phyloP scores from a whole-genome alignment of 2,888 invertebrate genomes.

The Panorpa germanica region DNA sequence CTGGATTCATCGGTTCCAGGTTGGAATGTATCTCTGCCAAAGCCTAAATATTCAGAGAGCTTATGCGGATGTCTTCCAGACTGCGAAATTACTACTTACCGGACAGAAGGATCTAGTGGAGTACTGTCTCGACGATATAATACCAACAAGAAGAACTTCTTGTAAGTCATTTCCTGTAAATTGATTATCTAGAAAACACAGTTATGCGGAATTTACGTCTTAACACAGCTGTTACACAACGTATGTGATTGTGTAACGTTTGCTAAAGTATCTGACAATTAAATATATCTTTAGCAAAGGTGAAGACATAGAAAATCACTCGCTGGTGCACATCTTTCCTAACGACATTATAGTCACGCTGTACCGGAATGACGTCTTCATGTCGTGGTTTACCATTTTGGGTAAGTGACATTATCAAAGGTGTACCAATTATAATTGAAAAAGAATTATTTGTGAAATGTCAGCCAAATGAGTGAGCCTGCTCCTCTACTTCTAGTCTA shows the following conservation, averaged over 20 bases:
- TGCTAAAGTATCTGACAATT: no score
- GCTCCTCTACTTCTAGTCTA: no score
- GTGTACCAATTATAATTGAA: conserved; percentile 48
- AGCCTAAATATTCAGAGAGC: no score
- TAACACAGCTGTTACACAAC: no score
- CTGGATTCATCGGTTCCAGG: no score
- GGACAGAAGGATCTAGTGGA: conserved; percentile 41
- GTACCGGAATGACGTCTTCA: no score
- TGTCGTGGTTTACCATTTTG: no score
- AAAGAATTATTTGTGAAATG: conserved; percentile 40
- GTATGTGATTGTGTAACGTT: no score
- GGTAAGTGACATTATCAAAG: no score
- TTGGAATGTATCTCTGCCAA: no score
- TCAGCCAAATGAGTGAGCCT: conserved; percentile 1
- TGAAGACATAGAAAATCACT: conserved; percentile 28
- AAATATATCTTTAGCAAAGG: conserved; percentile 25
- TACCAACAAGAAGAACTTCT: conserved; percentile 25
- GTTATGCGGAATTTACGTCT: no score
- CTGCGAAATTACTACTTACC: conserved; percentile 40
- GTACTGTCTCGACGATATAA: conserved; percentile 26
- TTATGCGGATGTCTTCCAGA: conserved; percentile 38
- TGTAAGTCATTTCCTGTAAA: conserved; percentile 21
- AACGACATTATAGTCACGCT: conserved; percentile 44
- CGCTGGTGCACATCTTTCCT: conserved; percentile 42
- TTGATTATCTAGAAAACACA: background rate